Evolutionary conservation across 2,113 vertebrate species (phyloP).

Genomic region (Tragulus kanchil): DNA sequence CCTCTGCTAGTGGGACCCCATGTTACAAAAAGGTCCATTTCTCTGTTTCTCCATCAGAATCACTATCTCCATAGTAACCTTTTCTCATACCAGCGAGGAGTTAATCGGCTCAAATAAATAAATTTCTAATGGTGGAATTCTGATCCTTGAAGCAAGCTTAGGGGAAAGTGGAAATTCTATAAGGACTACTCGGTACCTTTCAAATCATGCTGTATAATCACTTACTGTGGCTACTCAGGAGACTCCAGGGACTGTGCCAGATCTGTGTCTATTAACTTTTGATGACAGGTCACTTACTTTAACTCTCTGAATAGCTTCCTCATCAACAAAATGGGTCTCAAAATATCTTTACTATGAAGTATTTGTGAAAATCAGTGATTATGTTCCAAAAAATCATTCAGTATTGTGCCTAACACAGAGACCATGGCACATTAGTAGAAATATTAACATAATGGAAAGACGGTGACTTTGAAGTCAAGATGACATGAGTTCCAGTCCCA

Average conservation of each 20-base stretch:
- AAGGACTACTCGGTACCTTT: background rate
- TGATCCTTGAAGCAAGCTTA: background rate
- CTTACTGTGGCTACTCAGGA: background rate
- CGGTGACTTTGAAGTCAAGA: background rate
- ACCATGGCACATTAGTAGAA: background rate
- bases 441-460: background rate
- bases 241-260: background rate
- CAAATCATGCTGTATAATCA: constrained; percentile 11
- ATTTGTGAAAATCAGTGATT: constrained; percentile 33
- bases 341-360: background rate
- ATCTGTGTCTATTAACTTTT: background rate
- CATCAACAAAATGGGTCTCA: background rate
- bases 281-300: background rate
- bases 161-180: background rate
- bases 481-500: background rate
- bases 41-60: background rate
- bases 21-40: constrained; percentile 8
- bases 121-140: constrained; percentile 2
- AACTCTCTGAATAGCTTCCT: background rate
- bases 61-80: background rate
- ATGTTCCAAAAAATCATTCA: background rate
- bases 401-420: background rate
- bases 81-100: constrained; percentile 6
- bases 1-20: background rate
- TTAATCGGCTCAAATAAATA: constrained; percentile 21